Evolutionary conservation across 2,797 vertebrate species (phyloP).

Genomic region (Poecilia velifera): DNA sequence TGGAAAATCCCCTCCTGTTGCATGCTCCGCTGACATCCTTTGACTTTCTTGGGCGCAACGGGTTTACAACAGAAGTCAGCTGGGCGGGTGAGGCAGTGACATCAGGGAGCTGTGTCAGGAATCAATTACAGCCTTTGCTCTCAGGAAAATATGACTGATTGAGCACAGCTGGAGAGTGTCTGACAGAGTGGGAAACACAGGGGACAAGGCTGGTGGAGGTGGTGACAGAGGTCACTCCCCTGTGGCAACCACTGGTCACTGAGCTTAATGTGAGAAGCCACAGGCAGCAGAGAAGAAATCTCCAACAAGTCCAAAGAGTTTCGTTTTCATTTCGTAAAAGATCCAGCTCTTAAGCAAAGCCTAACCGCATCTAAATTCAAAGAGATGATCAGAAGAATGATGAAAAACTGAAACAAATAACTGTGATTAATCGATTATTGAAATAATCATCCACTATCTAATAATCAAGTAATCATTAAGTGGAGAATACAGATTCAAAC

Average conservation of each 20-base stretch:
- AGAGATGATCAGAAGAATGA: not conserved
- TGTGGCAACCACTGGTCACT: constrained; percentile 27
- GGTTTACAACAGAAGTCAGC: constrained; percentile 44
- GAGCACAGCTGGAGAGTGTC: constrained; percentile 63
- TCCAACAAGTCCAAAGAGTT: not conserved
- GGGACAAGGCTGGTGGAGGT: constrained; percentile 41
- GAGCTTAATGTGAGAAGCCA: constrained; percentile 40
- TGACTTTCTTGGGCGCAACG: constrained; percentile 18
- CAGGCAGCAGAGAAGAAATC: constrained; percentile 9
- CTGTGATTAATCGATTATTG: too few relatives aligned
- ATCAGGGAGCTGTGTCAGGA: constrained; percentile 53
- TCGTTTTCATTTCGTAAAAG: not conserved
- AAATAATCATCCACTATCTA: too few relatives aligned
- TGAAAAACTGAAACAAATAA: too few relatives aligned
- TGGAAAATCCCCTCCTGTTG: not conserved
- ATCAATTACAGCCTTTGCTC: constrained; percentile 62
- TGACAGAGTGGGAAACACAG: constrained; percentile 39
- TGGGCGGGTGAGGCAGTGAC: constrained; percentile 41
- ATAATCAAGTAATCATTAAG: too few relatives aligned
- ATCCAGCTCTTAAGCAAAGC: not conserved
- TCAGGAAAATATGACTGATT: constrained; percentile 56
- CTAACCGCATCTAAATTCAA: not conserved
- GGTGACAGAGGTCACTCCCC: constrained; percentile 58
- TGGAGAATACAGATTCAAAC: too few relatives aligned
- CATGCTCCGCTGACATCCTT: constrained; percentile 6